Percentiles rank a stretch among this genome's conserved stretches.
These are phyloP conservation scores for Mesorhabditis spiculigera DNA, from an alignment of 2,888 invertebrate species.

Conservation along the genomic window DNA sequence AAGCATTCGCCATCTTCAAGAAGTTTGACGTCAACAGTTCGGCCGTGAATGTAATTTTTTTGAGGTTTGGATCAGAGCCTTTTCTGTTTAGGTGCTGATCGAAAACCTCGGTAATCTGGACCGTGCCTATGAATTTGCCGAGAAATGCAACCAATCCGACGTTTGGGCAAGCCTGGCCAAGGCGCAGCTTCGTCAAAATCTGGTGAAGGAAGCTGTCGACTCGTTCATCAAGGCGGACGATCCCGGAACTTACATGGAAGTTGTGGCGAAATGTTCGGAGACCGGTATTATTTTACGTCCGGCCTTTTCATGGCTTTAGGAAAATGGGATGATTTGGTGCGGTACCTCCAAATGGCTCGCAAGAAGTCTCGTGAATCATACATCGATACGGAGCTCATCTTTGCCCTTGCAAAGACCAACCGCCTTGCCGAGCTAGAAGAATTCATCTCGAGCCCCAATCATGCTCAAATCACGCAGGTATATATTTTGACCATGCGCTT, in stretches of 20 bases:
- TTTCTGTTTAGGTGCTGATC: slow-evolving; percentile 76
- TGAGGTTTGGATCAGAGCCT: neutral
- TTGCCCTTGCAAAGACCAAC: slow-evolving; percentile 96
- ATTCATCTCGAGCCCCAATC: slow-evolving; percentile 96
- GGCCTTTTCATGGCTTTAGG: slow-evolving; percentile 60
- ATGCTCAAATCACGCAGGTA: slow-evolving; percentile 94
- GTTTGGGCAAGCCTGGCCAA: slow-evolving; percentile 92
- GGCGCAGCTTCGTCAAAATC: slow-evolving; percentile 86
- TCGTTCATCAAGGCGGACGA: slow-evolving; percentile 99
- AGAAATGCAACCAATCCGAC: slow-evolving; percentile 95
- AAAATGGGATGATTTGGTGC: slow-evolving; percentile 96
- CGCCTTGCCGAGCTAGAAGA: slow-evolving; percentile 94
- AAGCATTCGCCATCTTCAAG: slow-evolving; percentile 98
- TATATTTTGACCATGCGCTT: slow-evolving; percentile 7
- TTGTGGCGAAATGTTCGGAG: slow-evolving; percentile 87
- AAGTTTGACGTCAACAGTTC: slow-evolving; percentile 99
- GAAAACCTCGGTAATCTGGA: slow-evolving; percentile 96
- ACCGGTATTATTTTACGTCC: slow-evolving; percentile 64
- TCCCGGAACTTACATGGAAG: slow-evolving; percentile 95
- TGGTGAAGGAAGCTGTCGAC: slow-evolving; percentile 98
- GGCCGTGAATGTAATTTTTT: slow-evolving; percentile 79
- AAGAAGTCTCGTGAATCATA: slow-evolving; percentile 98
- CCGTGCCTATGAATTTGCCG: slow-evolving; percentile 97
- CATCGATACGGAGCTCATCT: slow-evolving; percentile 96
- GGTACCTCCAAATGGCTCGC: slow-evolving; percentile 92